Base-by-base conservation (phyloP, 2,113 vertebrate genomes). In the Dicaeum eximium region DNA sequence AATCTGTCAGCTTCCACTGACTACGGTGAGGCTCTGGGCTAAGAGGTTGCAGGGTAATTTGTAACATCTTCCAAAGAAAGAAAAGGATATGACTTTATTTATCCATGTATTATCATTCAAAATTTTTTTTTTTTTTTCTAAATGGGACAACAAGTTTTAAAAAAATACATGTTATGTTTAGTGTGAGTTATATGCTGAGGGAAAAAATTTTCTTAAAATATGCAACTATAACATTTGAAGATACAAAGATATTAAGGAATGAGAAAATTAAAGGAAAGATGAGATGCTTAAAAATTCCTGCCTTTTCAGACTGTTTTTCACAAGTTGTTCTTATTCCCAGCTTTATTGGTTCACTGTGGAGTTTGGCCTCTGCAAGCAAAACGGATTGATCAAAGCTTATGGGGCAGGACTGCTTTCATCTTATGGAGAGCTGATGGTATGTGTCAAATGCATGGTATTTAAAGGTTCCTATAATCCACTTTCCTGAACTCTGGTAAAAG, bases 301-400 rank as follows among this genome's bases (percentile, higher is more conserved):
- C 13, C 23, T 54, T 18, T 50, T 66, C 15, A 86, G 10, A 70
- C 7, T 75, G 25, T 28, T 87, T 91, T 75, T 85, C 58, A 90
- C 48, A 71, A 86, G 5, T 45, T 90, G 28, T 60, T 92, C 51
- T 88, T 92, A 30, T 74, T 71, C 48, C 27, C 72, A 98, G 98
- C 93, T 99, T 48, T 98, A 98, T 74, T 98, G 98, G 98, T 99
- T 99, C 90, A 98, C 98, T 35, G 97, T 98, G 84, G 98, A 99
- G 80, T 98, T 98, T 58, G 98, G 98, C 30, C 98, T 99, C 69
- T 98, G 98, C 81, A 98, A 98, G 86, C 97, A 98, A 97, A 98
- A 98, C 5, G 98, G 97, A 56, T 35, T 72, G 3, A 96, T 98
- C 67, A 99, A 97, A 93, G 98, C 98, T 28, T 99, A 98, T 1